A percentile compares a stretch with the other conserved stretches of the same genome.
phyloP scores from a whole-genome alignment of 2,888 invertebrate species.

The Steromphala cineraria region DNA sequence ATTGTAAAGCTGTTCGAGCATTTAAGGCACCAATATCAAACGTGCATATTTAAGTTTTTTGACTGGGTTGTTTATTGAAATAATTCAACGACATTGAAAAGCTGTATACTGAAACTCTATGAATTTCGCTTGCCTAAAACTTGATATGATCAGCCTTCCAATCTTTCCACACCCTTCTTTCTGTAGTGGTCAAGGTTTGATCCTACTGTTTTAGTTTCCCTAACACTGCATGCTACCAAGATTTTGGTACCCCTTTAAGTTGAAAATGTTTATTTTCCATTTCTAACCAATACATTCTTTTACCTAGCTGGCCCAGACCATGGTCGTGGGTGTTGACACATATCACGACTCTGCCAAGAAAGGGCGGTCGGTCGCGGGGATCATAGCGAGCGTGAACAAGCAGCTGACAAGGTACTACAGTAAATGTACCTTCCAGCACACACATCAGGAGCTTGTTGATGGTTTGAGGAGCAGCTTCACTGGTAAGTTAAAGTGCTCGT shows the following conservation, averaged over 20 bases:
- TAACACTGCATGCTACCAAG: not conserved
- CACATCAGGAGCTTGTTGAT: conserved; percentile 35
- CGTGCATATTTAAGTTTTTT: too few relatives aligned
- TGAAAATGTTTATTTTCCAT: not conserved
- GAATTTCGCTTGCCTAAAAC: too few relatives aligned
- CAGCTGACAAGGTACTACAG: conserved; percentile 84
- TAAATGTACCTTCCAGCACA: conserved; percentile 82
- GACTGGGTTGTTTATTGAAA: too few relatives aligned
- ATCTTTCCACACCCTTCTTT: too few relatives aligned
- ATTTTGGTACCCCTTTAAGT: not conserved
- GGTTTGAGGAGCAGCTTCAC: conserved; percentile 8
- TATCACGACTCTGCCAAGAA: conserved; percentile 83
- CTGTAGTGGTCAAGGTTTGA: too few relatives aligned
- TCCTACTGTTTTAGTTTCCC: not conserved
- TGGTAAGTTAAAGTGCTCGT: conserved; percentile 17
- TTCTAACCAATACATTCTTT: not conserved
- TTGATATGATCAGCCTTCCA: too few relatives aligned
- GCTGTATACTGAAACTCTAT: too few relatives aligned
- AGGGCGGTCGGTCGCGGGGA: conserved; percentile 85
- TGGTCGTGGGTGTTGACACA: conserved; percentile 91
- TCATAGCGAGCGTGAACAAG: conserved; percentile 87
- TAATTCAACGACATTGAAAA: too few relatives aligned
- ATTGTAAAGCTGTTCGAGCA: too few relatives aligned
- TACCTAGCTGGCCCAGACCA: conserved; percentile 72
- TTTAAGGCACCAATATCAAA: too few relatives aligned